These are phyloP conservation scores for Mola mola DNA, from an alignment of 2,113 vertebrate species.

Conservation along the genomic window DNA sequence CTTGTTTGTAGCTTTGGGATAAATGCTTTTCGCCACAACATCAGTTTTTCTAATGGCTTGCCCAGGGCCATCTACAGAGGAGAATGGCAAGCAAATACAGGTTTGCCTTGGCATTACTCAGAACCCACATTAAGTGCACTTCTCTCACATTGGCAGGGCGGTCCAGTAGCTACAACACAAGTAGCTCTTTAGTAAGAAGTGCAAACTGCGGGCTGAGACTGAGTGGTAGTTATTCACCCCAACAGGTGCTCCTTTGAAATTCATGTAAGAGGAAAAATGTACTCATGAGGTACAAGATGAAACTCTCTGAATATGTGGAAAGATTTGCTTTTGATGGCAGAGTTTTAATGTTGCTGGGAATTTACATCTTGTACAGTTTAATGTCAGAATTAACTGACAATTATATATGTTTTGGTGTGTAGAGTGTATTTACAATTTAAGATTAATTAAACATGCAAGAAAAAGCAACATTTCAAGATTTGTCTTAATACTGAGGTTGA, in stretches of 20 bases:
- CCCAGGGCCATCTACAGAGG: neutral
- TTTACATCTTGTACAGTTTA: no score
- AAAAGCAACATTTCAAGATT: neutral
- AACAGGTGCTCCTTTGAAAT: conserved; percentile 70
- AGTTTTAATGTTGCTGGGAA: conserved; percentile 1
- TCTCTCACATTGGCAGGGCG: conserved; percentile 49
- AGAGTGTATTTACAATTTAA: no score
- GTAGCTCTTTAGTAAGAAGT: conserved; percentile 33
- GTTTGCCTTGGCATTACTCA: conserved; percentile 60
- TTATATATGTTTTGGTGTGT: no score
- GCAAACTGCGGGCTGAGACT: conserved; percentile 44
- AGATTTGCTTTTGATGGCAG: conserved; percentile 31
- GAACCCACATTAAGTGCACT: conserved; percentile 66
- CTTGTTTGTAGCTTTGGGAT: neutral
- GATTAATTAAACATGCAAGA: no score
- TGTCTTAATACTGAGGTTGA: neutral
- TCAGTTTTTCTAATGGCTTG: neutral
- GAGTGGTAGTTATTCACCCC: conserved; percentile 57
- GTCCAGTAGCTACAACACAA: conserved; percentile 45
- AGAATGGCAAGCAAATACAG: conserved; percentile 51
- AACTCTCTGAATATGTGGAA: conserved; percentile 18
- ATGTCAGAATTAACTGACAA: no score
- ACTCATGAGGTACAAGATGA: conserved; percentile 29
- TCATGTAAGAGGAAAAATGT: conserved; percentile 35
- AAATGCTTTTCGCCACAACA: conserved; percentile 31